Percentiles rank a stretch among this genome's conserved stretches.
phyloP scores from a whole-genome alignment of 2,888 invertebrate genomes.

The Phania funesta region DNA sequence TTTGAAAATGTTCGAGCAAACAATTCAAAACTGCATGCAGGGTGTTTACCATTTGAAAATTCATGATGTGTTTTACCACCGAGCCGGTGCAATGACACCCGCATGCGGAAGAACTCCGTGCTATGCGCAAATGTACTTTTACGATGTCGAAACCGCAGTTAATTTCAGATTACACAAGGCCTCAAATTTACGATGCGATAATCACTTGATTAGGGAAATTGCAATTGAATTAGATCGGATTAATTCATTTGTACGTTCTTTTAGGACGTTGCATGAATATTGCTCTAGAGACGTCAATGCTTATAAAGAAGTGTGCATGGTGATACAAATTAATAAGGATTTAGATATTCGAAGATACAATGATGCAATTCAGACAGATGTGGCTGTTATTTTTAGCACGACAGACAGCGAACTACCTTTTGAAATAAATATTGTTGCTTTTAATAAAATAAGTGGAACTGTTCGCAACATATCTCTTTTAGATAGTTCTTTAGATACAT shows the following conservation, averaged over 20 bases:
- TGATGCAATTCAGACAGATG: conserved; percentile 62
- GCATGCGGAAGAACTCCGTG: too few species aligned
- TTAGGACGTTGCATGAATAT: conserved; percentile 51
- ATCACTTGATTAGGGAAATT: too few species aligned
- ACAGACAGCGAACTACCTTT: conserved; percentile 51
- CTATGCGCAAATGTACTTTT: not conserved
- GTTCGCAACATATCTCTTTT: conserved; percentile 39
- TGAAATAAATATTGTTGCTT: conserved; percentile 55
- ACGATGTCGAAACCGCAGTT: not conserved
- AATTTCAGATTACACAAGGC: not conserved
- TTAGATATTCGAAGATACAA: conserved; percentile 75
- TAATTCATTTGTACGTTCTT: conserved; percentile 45
- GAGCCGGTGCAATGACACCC: too few species aligned
- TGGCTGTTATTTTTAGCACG: conserved; percentile 55
- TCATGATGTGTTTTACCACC: not conserved
- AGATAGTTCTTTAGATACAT: conserved; percentile 59
- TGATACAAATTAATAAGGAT: conserved; percentile 49
- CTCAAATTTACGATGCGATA: too few species aligned
- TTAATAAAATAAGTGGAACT: conserved; percentile 48
- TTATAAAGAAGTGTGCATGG: conserved; percentile 43
- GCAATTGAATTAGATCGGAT: too few species aligned
- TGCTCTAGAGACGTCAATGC: conserved; percentile 30
- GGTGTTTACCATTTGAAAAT: too few species aligned
- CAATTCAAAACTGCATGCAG: not conserved
- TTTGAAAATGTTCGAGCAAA: not conserved